Conservation (phyloP, 92 coral and sea anemone genomes). For the Palythoa heliodiscus region DNA sequence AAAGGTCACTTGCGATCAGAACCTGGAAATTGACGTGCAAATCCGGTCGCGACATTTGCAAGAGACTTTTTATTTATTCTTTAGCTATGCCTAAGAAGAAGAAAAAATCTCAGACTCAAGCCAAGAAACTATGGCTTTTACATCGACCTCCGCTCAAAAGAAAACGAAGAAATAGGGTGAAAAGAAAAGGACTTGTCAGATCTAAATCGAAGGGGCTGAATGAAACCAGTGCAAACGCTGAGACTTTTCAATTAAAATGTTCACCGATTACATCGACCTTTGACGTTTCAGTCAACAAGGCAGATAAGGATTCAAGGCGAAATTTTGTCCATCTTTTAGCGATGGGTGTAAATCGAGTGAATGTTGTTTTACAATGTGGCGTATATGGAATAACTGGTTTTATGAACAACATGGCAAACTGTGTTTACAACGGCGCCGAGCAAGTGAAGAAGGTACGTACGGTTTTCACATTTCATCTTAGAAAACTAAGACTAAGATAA, state of each 20-base stretch:
- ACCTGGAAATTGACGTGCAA: not conserved
- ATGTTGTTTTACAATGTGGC: slow-evolving; percentile 12
- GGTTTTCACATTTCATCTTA: not conserved
- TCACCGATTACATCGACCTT: not conserved
- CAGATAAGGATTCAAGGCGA: not conserved
- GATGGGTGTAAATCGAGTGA: slow-evolving; percentile 22
- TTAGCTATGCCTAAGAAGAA: slow-evolving; percentile 27
- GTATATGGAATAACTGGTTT: slow-evolving; percentile 13
- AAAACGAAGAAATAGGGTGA: slow-evolving; percentile 39
- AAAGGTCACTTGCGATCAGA: not conserved
- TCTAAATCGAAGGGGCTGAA: not conserved
- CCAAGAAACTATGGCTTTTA: slow-evolving; percentile 66
- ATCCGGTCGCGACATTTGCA: too few species aligned
- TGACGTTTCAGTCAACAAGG: not conserved
- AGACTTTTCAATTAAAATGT: not conserved
- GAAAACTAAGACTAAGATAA: not conserved
- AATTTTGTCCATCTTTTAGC: slow-evolving; percentile 8
- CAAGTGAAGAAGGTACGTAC: slow-evolving; percentile 24
- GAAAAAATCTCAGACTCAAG: slow-evolving; percentile 46
- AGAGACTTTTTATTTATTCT: not conserved
- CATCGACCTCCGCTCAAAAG: slow-evolving; percentile 54
- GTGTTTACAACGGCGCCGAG: slow-evolving; percentile 26
- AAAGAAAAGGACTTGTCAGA: not conserved
- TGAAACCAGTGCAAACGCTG: not conserved
- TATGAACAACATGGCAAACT: slow-evolving; percentile 10